Evolutionary conservation across 1,140 invertebrate species (phyloP).

Genomic region (Lerema accius): DNA sequence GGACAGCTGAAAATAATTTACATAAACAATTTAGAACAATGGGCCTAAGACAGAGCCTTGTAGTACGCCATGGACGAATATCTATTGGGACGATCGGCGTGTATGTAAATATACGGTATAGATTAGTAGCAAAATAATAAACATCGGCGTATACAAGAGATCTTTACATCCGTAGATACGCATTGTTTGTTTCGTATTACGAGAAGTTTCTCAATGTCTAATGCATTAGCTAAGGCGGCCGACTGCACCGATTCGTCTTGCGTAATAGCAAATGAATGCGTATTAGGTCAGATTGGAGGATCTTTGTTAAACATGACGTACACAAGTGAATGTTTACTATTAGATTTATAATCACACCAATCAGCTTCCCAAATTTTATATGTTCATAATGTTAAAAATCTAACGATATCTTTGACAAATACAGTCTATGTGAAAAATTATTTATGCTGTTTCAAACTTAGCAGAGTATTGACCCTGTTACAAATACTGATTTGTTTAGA

Average conservation of each 20-base stretch:
- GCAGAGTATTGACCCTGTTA: too few relatives aligned
- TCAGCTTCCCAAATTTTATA: too few relatives aligned
- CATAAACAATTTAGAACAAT: conserved; percentile 50
- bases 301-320: not conserved
- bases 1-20: too few relatives aligned
- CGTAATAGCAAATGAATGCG: conserved; percentile 9
- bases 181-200: conserved; percentile 9
- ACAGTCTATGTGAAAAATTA: too few relatives aligned
- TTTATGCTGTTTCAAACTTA: too few relatives aligned
- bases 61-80: conserved; percentile 20
- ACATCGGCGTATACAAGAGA: conserved; percentile 9
- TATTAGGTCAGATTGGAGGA: conserved; percentile 18
- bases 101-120: conserved; percentile 4
- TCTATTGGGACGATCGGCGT: conserved; percentile 11
- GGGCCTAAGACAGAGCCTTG: conserved; percentile 39
- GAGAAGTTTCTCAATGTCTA: conserved; percentile 8
- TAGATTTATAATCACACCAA: not conserved
- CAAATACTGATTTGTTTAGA: too few relatives aligned
- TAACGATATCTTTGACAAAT: too few relatives aligned
- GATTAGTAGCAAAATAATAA: conserved; percentile 27
- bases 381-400: too few relatives aligned
- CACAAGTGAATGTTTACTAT: conserved; percentile 2
- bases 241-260: conserved; percentile 7
- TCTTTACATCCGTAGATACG: conserved; percentile 4
- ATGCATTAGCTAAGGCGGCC: conserved; percentile 14